Evolutionary conservation across 2,888 invertebrate genomes (phyloP), one percentile per base, ranked within the genome.

Genomic region (Flexamia atlantica): DNA sequence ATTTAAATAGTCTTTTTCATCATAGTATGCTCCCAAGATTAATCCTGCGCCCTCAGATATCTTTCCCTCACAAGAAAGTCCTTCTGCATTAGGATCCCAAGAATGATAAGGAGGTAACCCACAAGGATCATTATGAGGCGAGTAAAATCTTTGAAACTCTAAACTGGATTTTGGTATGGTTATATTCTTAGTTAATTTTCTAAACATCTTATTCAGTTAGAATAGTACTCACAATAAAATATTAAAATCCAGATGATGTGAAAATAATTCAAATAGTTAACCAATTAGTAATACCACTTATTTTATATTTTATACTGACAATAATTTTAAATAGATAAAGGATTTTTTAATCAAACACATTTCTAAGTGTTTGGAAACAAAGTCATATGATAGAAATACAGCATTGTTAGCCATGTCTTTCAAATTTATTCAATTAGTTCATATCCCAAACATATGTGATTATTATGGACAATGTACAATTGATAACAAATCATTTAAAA

Each of bases 21-120:
- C 72, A 23, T 72, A 74, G 20, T 83, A 83, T n/a, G 74, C 82
- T 5, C 82, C 82, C 25, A 83, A 25, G 40, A 83, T 74, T 28
- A 83, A 57, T 32, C 82, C 82, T 36, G 82, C 28, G 17, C 82
- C 82, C 7, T 83, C 82, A 25, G 72, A 14, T 25, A 83, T 57
- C 23, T 83, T 60, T n/a, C 82, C 82, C 46, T 74, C 57, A 83
- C 82, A 83, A 23, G 74, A 57, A 36, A 72, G 25, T 7, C 74
- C 72, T n/a, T 74, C 82, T 36, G 36, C 42, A 74, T 74, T 28
- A 20, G 53, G 53, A 23, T 83, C 74, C 82, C 82, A 83, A n/a
- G 74, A 72, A 25, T 83, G 74, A 17, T 74, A 36, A 25, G 74
- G 57, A n/a, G 82, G 82, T 23, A 79, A 79, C 10, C 79, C 79